Evolutionary conservation across 2,888 invertebrate genomes (phyloP), one percentile per base, ranked within the genome.

Genomic region (Linnaemya tessellans): DNA sequence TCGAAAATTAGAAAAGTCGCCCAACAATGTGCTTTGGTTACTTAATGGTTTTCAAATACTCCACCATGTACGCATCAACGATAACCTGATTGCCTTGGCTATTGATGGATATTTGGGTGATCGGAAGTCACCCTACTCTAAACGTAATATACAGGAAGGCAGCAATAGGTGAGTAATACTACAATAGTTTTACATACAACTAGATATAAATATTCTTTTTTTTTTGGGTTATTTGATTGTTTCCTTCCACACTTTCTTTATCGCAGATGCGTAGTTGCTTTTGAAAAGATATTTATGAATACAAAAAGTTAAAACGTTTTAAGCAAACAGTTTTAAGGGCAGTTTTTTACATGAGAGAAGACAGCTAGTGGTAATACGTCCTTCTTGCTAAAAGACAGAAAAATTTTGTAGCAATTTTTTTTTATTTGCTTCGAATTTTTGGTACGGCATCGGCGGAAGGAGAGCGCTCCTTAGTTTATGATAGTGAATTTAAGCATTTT

Each of bases 71-170:
- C 90, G 90, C 88, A 89, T 92, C 87, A 91, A 91, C 89, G 92
- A 92, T 65, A 90, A 92, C 88, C 88, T 93, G 87, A 91, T 92
- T 89, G 91, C 91, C 84, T 92, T 93, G 87, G 91, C 89, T 81
- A 92, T 93, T 87, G 93, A 93, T 89, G 93, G 93, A 62, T 92
- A 92, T 89, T 90, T 93, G 88, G 92, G 92, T 85, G 93, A 93
- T 89, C 89, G 91, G 84, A 92, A 92, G 86, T 91, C 91, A 64
- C 90, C 92, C 62, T 93, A 92, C 87, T 92, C 93, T 43, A 93
- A 93, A 88, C 89, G 93, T 64, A 93, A 93, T 87, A 93, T 93
- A 86, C 93, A 93, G 89, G 93, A 93, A 89, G 82, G 85, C 43
- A 80, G 85, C 84, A 93, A 92, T 89, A 91, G 92, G 93, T 92